Base-by-base conservation (phyloP, 2,888 invertebrate genomes). In the Tridacna crocea region DNA sequence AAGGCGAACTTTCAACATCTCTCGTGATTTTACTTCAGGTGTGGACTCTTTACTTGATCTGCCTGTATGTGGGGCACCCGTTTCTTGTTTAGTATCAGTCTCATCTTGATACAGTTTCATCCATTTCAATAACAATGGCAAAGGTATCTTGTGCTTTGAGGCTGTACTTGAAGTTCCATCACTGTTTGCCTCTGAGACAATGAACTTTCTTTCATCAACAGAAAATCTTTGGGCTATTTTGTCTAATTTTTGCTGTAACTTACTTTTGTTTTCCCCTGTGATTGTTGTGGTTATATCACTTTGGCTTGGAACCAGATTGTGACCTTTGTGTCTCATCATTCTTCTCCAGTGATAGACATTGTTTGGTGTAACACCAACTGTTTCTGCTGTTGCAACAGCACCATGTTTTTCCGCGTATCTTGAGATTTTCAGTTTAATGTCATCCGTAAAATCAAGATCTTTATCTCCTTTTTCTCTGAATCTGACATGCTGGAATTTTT, bases 311-410 rank as follows among this genome's bases (percentile, higher is more conserved):
- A 47, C 48, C 8, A 83, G 68, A 51, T 82, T 66, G 65, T 77
- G 63, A 51, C 80, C 83, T 68, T 83, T 77, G 65, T 75, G 66
- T 65, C 68, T 72, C 81, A 86, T 73, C 22, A 58, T 48, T 68
- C 82, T 65, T 65, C 83, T 83, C 86, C 83, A 83, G 51, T 86
- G 83, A 55, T 86, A 86, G 15, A 86, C 79, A 26, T 75, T 82
- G 24, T 82, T 78, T 17, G 86, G 83, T 26, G 66, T 61, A 27
- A 83, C 17, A 8, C 82, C 86, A 61, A 80, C 77, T 36, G 78
- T 47, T 6, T 81, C 75, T 26, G 83, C 86, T 24, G 83, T 83
- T 11, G 58, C 72, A n/a, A 83, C 78, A 13, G 79, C 79, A 61
- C 77, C 79, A 78, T 78, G 77, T 65, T 72, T 80, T 55, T 83